phyloP scores from a whole-genome alignment of 2,888 invertebrate species.

The Tyria jacobaeae region DNA sequence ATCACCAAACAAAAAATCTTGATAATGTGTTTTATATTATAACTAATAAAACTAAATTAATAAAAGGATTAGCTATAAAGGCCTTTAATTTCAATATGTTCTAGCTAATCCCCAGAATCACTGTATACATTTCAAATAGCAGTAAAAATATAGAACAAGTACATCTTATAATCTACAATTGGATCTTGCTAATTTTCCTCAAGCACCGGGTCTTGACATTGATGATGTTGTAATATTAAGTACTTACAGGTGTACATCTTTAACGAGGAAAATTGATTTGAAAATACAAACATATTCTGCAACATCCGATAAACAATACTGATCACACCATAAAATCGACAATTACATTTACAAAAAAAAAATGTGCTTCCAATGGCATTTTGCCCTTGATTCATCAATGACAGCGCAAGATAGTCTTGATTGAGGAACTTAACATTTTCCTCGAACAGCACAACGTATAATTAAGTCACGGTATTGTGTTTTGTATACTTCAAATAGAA shows the following conservation, averaged over 20 bases:
- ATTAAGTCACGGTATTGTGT: neutral
- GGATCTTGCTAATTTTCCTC: neutral
- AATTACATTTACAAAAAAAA: neutral
- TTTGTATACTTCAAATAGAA: neutral
- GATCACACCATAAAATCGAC: neutral
- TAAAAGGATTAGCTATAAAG: too few species aligned
- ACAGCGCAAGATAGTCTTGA: neutral
- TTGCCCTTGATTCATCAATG: neutral
- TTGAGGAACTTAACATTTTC: neutral
- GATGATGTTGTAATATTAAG: neutral
- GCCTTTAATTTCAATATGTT: too few species aligned
- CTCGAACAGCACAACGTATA: constrained; percentile 1
- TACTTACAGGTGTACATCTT: too few species aligned
- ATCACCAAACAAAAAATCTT: too few species aligned
- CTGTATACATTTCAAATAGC: too few species aligned
- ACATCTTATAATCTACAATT: neutral
- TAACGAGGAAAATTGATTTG: neutral
- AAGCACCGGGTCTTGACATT: neutral
- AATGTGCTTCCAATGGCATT: neutral
- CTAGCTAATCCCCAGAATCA: too few species aligned
- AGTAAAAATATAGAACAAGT: too few species aligned
- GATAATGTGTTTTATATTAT: too few species aligned
- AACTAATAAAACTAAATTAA: too few species aligned
- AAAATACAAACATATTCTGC: neutral
- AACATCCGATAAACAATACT: neutral